These are phyloP conservation scores for Megalopta genalis DNA, from an alignment of 1,140 invertebrate species.

Conservation along the genomic window DNA sequence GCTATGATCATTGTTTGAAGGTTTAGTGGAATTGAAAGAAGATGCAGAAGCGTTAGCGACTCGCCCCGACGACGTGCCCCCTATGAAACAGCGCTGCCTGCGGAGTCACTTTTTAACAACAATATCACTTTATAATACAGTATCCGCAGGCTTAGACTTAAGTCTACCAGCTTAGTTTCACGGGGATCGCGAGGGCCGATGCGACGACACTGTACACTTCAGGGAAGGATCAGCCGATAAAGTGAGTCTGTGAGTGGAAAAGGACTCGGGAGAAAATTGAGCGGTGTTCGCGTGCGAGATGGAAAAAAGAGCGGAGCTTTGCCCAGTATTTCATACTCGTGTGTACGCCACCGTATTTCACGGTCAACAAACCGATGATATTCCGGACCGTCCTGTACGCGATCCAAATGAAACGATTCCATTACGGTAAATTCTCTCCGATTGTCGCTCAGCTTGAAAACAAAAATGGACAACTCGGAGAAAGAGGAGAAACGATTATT, in stretches of 20 bases:
- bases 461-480: too few species aligned
- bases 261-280: slow-evolving; percentile 11
- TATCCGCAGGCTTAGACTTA: neutral
- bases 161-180: slow-evolving; percentile 1
- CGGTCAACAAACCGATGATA: neutral
- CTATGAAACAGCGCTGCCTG: too few species aligned
- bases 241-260: neutral
- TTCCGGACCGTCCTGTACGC: neutral
- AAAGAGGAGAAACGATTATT: too few species aligned
- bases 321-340: neutral
- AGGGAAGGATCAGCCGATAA: neutral
- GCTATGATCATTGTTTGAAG: too few species aligned
- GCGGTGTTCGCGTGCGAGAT: neutral
- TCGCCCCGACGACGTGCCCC: too few species aligned
- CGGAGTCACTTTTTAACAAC: too few species aligned
- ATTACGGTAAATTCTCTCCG: too few species aligned
- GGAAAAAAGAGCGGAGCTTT: neutral
- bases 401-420: neutral
- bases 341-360: neutral
- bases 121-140: too few species aligned
- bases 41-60: too few species aligned
- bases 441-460: too few species aligned
- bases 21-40: too few species aligned
- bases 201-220: neutral
- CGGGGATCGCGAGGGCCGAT: too few species aligned